A percentile compares a stretch with the other conserved stretches of the same genome.
phyloP scores from a whole-genome alignment of 2,113 vertebrate species.

The Hemibates koningsi region DNA sequence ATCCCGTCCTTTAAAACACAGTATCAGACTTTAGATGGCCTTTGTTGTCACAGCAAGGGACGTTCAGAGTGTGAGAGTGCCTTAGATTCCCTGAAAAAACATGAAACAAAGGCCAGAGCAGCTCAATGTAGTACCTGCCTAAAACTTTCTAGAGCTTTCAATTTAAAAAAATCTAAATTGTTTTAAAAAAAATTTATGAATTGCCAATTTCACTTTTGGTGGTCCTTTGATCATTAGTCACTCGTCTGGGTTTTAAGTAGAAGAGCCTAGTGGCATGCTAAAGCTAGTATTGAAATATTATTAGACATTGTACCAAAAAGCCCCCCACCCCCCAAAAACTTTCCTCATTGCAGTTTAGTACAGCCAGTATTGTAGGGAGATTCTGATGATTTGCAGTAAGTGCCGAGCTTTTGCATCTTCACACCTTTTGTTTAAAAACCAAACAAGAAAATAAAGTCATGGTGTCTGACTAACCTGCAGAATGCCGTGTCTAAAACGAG shows the following conservation, averaged over 20 bases:
- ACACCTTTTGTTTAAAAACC: neutral
- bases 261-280: neutral
- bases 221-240: neutral
- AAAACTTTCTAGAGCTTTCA: neutral
- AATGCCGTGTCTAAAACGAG: neutral
- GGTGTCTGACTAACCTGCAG: neutral
- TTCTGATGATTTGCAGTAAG: neutral
- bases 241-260: neutral
- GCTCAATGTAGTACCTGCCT: conserved; percentile 1
- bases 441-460: neutral
- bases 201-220: neutral
- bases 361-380: neutral
- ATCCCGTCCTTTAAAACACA: conserved; percentile 64
- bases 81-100: conserved; percentile 21
- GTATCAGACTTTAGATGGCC: conserved; percentile 65
- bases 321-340: neutral
- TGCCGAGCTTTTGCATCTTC: neutral
- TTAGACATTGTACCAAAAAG: neutral
- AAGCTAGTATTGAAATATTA: neutral
- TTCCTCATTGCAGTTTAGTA: neutral
- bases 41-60: conserved; percentile 66
- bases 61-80: conserved; percentile 55
- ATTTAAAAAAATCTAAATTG: neutral
- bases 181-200: neutral
- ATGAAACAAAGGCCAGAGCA: conserved; percentile 16